phyloP scores from a whole-genome alignment of 1,140 invertebrate genomes.

The Orius insidiosus region DNA sequence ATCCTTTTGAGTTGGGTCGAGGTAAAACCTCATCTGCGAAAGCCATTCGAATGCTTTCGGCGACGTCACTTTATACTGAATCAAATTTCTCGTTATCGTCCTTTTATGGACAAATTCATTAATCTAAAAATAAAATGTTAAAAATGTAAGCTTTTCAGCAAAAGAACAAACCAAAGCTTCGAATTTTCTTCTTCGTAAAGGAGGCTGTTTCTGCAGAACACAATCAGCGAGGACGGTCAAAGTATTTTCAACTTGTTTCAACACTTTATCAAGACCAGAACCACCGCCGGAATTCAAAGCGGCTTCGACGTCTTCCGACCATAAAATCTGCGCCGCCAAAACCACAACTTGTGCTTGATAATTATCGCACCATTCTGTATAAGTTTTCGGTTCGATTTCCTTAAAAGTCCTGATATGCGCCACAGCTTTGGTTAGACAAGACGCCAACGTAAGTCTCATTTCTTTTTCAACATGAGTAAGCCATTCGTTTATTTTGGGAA shows the following conservation, averaged over 20 bases:
- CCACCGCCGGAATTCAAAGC: conserved; percentile 45
- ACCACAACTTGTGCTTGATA: conserved; percentile 97
- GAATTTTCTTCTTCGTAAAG: conserved; percentile 82
- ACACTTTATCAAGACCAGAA: conserved; percentile 54
- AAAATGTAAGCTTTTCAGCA: background rate
- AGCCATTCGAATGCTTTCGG: conserved; percentile 94
- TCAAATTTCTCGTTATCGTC: conserved; percentile 79
- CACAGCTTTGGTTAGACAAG: conserved; percentile 74
- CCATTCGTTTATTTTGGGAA: conserved; percentile 99
- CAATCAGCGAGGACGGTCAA: conserved; percentile 92
- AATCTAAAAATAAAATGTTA: conserved; percentile 41
- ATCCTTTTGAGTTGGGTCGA: conserved; percentile 86
- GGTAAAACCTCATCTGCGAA: conserved; percentile 97
- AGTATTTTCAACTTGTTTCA: conserved; percentile 76
- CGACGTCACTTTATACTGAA: conserved; percentile 65
- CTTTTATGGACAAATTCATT: conserved; percentile 99
- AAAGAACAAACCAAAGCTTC: conserved; percentile 64
- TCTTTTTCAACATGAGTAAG: conserved; percentile 85
- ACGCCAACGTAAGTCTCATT: conserved; percentile 90
- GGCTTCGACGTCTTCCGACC: conserved; percentile 89
- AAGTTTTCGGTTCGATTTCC: conserved; percentile 7
- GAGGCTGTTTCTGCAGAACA: conserved; percentile 92
- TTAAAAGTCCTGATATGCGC: conserved; percentile 60
- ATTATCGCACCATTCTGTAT: conserved; percentile 75
- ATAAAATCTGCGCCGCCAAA: conserved; percentile 88